Base-by-base conservation (phyloP, 2,797 vertebrate genomes). In the Tauraco hartlaubi region DNA sequence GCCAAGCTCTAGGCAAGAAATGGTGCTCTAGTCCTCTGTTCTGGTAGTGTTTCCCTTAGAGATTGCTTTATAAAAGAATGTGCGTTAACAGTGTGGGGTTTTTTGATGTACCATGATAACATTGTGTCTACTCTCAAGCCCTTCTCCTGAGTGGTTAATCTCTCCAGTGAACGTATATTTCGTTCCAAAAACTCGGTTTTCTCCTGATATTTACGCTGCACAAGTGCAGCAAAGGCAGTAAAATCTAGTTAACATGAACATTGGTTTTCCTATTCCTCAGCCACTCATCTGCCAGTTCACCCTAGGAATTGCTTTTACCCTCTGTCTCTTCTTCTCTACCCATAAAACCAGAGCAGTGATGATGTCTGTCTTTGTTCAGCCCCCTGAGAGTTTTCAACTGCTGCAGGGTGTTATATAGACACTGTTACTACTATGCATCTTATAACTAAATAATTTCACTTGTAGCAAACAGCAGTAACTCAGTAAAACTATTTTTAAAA, bases 21-120 rank as follows among this genome's bases (percentile, higher is more conserved):
- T 12, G 3, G 10, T 79, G 46, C 15, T 75, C 15, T 46, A 26
- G 9, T 74, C 44, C 22, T 89, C 17, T 73, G 10, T 54, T 68
- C 26, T 49, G 5, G 16, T 6, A n/a, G 5, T 3, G 14, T 52
- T 86, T 71, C 44, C 13, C 15, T 52, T 31, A 48, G 13, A 58
- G 21, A 33, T 23, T 31, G 11, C 23, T 74, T 85, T 91, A 62
- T 15, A 46, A 54, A 63, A 78, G 5, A 4, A 23, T 9, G 6
- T 16, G 6, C 0, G 0, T 20, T 25, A 44, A 8, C 3, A 54
- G 9, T 29, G 26, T 56, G 41, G 14, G 4, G 5, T 4, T 49
- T 94, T 81, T 66, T 3, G 39, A 13, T 11, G 33, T 23, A 37
- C 12, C 2, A 3, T 2, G 16, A 7, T 46, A 79, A 61, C 20